phyloP scores from a whole-genome alignment of 2,113 vertebrate genomes.

The Coracopsis vasa region DNA sequence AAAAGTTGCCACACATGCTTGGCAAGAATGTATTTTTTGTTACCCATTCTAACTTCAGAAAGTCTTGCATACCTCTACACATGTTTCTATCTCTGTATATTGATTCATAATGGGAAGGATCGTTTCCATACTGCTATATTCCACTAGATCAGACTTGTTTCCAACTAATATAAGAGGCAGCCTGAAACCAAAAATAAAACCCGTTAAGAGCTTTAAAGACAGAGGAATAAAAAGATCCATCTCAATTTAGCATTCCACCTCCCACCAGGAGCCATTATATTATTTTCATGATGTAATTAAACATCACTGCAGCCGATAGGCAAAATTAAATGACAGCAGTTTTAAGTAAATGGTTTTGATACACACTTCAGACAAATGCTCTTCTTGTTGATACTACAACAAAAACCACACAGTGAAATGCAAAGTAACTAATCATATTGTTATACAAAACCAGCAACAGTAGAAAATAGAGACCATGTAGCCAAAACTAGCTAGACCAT shows the following conservation, averaged over 20 bases:
- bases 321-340: background rate
- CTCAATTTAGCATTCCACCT: background rate
- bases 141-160: slow-evolving; percentile 97
- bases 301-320: background rate
- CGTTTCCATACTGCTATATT: slow-evolving; percentile 99
- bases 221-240: background rate
- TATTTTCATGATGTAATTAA: background rate
- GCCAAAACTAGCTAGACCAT: background rate
- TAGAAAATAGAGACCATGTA: background rate
- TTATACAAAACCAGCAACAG: background rate
- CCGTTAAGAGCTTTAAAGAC: background rate
- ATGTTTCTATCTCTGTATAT: slow-evolving; percentile 97
- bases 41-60: background rate
- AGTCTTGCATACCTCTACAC: slow-evolving; percentile 87
- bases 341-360: background rate
- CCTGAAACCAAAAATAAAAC: slow-evolving; percentile 68
- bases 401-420: background rate
- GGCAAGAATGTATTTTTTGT: background rate
- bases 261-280: background rate
- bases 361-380: background rate
- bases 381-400: background rate
- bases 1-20: background rate
- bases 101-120: slow-evolving; percentile 99
- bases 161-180: slow-evolving; percentile 94
- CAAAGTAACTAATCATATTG: background rate